Evolutionary conservation across 2,888 invertebrate species (phyloP).

Genomic region (Ernsta delagoae): DNA sequence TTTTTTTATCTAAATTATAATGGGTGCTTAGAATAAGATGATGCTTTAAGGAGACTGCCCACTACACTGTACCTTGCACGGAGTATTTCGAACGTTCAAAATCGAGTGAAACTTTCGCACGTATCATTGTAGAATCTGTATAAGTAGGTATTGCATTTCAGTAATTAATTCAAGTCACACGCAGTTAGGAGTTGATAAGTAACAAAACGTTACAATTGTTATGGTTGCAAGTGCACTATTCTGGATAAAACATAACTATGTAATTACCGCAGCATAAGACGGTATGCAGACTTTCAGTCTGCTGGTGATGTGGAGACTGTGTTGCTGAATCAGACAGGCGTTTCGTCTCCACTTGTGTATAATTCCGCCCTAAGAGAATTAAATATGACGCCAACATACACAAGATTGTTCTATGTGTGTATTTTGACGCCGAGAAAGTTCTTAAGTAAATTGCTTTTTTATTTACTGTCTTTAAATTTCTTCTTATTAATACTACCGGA

Average conservation of each 20-base stretch:
- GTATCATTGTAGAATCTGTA: no score
- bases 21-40: no score
- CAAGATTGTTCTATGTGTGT: background rate
- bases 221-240: constrained; percentile 9
- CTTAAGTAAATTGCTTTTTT: no score
- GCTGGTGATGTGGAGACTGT: background rate
- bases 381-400: background rate
- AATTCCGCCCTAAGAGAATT: background rate
- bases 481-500: no score
- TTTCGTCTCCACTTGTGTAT: background rate
- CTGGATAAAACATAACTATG: constrained; percentile 1
- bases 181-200: constrained; percentile 3
- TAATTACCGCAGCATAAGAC: constrained; percentile 22
- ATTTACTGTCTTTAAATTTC: no score
- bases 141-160: no score
- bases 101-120: no score
- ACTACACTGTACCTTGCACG: no score
- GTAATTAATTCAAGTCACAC: background rate
- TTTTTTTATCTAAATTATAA: no score
- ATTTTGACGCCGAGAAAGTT: background rate
- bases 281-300: constrained; percentile 1
- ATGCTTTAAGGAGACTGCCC: no score
- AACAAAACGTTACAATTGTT: constrained; percentile 7
- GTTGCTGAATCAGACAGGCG: background rate
- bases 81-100: no score